A percentile compares a stretch with the other conserved stretches of the same genome.
phyloP scores from a whole-genome alignment of 2,888 invertebrate species.

The Eupsilia transversa region DNA sequence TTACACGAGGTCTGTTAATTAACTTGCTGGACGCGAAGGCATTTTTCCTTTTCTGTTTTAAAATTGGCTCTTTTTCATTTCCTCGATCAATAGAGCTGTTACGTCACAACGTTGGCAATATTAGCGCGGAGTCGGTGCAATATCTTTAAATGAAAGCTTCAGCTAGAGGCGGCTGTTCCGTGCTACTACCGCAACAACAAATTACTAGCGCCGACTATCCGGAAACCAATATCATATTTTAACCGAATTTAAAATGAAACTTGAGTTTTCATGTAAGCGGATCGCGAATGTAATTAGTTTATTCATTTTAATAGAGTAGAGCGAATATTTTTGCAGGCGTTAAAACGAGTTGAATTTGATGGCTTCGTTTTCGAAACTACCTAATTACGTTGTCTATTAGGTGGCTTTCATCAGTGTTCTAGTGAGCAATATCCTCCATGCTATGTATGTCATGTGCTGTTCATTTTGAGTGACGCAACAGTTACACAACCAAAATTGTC shows the following conservation, averaged over 20 bases:
- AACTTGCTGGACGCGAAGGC: conserved; percentile 45
- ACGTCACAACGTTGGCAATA: conserved; percentile 42
- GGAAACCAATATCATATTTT: conserved; percentile 48
- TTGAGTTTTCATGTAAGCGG: conserved; percentile 25
- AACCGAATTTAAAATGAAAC: conserved; percentile 43
- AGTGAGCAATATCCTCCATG: conserved; percentile 52
- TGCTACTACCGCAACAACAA: conserved; percentile 73
- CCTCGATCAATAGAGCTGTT: conserved; percentile 58
- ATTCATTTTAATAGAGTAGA: conserved; percentile 21
- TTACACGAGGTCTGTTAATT: conserved; percentile 49
- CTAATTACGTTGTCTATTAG: conserved; percentile 48
- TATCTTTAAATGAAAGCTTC: conserved; percentile 76
- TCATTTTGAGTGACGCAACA: conserved; percentile 46
- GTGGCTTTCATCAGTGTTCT: conserved; percentile 46
- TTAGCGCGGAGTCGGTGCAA: conserved; percentile 66
- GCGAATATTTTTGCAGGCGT: conserved; percentile 37
- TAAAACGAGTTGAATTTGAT: conserved; percentile 48
- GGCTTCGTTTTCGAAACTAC: conserved; percentile 49
- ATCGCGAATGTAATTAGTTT: conserved; percentile 25
- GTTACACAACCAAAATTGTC: conserved; percentile 42
- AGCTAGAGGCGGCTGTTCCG: conserved; percentile 60
- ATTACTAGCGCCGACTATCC: conserved; percentile 64
- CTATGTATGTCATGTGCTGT: conserved; percentile 30
- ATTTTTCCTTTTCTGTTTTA: conserved; percentile 53
- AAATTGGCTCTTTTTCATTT: conserved; percentile 60